phyloP scores from a whole-genome alignment of 23 tunicate genomes.

The Clavelina lepadiformis region DNA sequence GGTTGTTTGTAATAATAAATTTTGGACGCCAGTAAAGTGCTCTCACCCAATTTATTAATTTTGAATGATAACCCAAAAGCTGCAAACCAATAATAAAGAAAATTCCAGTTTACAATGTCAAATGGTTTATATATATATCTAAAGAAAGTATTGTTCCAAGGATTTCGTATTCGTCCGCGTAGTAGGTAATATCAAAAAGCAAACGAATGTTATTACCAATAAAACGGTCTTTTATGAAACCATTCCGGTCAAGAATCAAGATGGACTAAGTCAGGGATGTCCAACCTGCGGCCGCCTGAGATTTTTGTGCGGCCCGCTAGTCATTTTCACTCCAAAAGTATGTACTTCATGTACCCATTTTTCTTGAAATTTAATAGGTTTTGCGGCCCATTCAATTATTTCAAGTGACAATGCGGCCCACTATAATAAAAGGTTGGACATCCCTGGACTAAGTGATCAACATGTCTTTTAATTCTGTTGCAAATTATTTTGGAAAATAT shows the following conservation, averaged over 20 bases:
- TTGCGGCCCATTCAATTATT: no score
- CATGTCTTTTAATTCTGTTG: no score
- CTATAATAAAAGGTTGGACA: no score
- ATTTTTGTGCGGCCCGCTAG: no score
- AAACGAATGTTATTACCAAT: constrained; percentile 10
- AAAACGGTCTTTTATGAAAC: not conserved
- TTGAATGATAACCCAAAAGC: not conserved
- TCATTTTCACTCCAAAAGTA: no score
- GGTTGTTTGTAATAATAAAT: not conserved
- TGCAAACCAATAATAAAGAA: not conserved
- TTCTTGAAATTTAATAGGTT: no score
- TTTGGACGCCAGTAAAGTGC: not conserved
- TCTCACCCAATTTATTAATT: not conserved
- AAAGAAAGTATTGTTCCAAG: constrained; percentile 2
- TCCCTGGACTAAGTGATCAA: no score
- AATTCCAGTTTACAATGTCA: not conserved
- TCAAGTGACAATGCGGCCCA: no score
- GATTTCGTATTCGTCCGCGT: not conserved
- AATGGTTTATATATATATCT: not conserved
- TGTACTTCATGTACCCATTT: no score
- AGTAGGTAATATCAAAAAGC: not conserved
- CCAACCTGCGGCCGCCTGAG: no score
- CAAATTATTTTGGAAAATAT: not conserved
- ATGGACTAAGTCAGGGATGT: no score
- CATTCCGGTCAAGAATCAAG: not conserved